Conservation (phyloP, 1,140 invertebrate genomes). For the Glossosoma conforme region DNA sequence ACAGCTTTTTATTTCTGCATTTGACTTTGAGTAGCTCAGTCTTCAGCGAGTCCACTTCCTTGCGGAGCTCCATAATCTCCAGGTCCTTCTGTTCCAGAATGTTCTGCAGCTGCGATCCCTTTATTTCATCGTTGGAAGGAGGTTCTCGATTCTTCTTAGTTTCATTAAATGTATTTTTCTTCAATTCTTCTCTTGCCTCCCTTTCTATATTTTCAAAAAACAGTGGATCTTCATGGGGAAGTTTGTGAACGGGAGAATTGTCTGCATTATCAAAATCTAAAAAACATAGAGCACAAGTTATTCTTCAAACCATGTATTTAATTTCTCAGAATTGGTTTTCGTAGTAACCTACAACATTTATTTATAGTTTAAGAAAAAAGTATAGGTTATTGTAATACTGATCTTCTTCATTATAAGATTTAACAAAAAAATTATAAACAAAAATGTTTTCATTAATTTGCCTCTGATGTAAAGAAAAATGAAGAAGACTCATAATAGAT, state of each 20-base stretch:
- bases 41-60: conserved; percentile 58
- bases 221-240: conserved; percentile 38
- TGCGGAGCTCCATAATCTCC: conserved; percentile 56
- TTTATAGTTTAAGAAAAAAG: no score
- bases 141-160: conserved; percentile 34
- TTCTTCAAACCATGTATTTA: no score
- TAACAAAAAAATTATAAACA: no score
- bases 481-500: no score
- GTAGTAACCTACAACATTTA: no score
- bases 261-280: no score
- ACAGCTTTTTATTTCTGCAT: conserved; percentile 71
- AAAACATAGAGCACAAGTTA: no score
- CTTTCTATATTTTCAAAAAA: conserved; percentile 66
- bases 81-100: conserved; percentile 62
- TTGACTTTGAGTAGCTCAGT: conserved; percentile 68
- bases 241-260: no score
- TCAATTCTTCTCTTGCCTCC: conserved; percentile 57
- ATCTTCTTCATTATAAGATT: no score
- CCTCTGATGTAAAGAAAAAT: neutral
- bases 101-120: conserved; percentile 55
- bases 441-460: neutral
- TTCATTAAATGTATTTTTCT: conserved; percentile 3
- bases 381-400: no score
- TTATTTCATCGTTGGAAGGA: conserved; percentile 51
- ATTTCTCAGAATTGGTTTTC: no score